Evolutionary conservation across 2,113 vertebrate species (phyloP).

Genomic region (Microcebus ravelobensis): DNA sequence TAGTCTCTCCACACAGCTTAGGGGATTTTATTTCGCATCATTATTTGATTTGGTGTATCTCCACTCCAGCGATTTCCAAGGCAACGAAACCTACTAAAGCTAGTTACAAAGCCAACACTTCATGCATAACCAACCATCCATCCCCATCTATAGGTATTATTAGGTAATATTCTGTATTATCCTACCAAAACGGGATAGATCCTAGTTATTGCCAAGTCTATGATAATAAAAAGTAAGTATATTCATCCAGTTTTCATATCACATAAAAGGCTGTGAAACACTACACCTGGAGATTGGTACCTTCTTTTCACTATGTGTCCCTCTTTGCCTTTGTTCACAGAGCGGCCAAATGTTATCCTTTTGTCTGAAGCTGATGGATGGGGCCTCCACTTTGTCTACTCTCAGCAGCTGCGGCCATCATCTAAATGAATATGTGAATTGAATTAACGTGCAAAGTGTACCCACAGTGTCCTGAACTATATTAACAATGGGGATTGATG

Average conservation of each 20-base stretch:
- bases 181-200: neutral
- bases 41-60: neutral
- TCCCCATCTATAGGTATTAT: neutral
- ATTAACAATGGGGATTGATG: conserved; percentile 67
- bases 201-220: conserved; percentile 7
- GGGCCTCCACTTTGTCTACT: neutral
- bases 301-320: conserved; percentile 37
- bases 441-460: conserved; percentile 59
- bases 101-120: neutral
- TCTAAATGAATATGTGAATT: conserved; percentile 69
- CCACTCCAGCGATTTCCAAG: neutral
- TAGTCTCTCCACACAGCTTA: neutral
- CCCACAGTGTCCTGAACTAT: conserved; percentile 37
- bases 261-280: neutral
- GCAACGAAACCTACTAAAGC: neutral
- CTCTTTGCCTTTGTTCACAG: conserved; percentile 1
- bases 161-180: neutral
- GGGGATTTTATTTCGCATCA: conserved; percentile 1
- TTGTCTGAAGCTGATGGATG: conserved; percentile 55
- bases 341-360: neutral
- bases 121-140: neutral
- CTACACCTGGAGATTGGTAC: neutral
- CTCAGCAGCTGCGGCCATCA: conserved; percentile 64
- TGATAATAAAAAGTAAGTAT: neutral
- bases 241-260: neutral